Conservation (phyloP, 2,888 invertebrate genomes). For the Flexamia atlantica region DNA sequence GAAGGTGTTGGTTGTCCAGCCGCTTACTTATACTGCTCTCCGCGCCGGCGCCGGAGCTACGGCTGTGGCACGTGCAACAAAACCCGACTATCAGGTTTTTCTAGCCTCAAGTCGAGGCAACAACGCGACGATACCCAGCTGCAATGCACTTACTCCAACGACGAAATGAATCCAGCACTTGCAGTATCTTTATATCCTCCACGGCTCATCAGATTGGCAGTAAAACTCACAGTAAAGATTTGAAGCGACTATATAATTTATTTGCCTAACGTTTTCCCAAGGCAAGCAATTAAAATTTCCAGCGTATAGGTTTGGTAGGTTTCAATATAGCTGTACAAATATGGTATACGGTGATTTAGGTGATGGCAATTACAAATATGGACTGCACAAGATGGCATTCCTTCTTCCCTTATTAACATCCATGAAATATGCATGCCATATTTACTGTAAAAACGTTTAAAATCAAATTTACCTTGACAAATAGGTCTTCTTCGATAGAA, state of each 20-base stretch:
- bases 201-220: neutral
- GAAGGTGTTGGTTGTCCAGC: neutral
- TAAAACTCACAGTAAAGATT: neutral
- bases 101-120: conserved; percentile 8
- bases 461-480: no score
- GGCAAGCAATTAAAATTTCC: no score
- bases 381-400: no score
- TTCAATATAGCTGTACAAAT: no score
- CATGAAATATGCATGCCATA: no score
- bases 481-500: no score
- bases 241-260: neutral
- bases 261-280: no score
- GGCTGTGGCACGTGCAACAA: conserved; percentile 28
- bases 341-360: no score
- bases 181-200: neutral
- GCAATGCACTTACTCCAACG: neutral
- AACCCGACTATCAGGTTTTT: conserved; percentile 44
- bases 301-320: no score
- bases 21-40: neutral
- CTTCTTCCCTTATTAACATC: no score
- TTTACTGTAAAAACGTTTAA: no score
- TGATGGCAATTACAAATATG: no score
- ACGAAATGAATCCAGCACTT: neutral
- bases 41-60: neutral
- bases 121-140: neutral